Evolutionary conservation across 2,797 vertebrate species (phyloP), one percentile per base, ranked within the genome.

Genomic region (Fundulus diaphanus): DNA sequence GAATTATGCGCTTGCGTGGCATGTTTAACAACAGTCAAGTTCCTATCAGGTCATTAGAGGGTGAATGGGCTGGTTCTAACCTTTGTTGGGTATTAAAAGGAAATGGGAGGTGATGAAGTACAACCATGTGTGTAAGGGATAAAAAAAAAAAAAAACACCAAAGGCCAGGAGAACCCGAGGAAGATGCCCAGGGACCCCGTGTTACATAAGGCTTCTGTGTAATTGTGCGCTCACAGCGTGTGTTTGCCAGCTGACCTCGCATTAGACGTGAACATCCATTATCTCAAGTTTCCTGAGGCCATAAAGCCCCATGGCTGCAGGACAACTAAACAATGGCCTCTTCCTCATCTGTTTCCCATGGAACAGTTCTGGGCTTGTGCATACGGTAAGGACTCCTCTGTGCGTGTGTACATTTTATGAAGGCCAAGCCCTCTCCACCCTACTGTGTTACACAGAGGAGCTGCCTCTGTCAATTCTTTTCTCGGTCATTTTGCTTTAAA

Each of bases 291-390:
- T 95, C 93, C 92, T 93, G 90, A 84, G 86, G 82, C 85, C 84
- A 87, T 90, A 87, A 92, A 88, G 85, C 85, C 83, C 74, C 74
- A 72, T 70, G 81, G 83, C 88, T 88, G 90, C 86, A 76, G 85
- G 84, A 89, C 85, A 84, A 77, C 85, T 77, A 85, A 94, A 96
- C 94, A 96, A 95, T 95, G 84, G 92, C 49, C 79, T 85, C 87
- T 93, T 94, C 93, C 94, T 89, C 85, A 78, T 79, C 86, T 82
- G 86, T 86, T 94, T 95, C 93, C 92, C 90, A 78, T 85, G 82
- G 71, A 88, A 85, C 88, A 81, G 85, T 72, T 70, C 65, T 78
- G 80, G 57, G 70, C 79, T 51, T 74, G 77, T 82, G 74, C 68
- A 57, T 79, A 85, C 24, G 37, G 71, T 73, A 51, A 68, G 35